Conservation (phyloP, 2,113 vertebrate species). For the Notechis scutatus region DNA sequence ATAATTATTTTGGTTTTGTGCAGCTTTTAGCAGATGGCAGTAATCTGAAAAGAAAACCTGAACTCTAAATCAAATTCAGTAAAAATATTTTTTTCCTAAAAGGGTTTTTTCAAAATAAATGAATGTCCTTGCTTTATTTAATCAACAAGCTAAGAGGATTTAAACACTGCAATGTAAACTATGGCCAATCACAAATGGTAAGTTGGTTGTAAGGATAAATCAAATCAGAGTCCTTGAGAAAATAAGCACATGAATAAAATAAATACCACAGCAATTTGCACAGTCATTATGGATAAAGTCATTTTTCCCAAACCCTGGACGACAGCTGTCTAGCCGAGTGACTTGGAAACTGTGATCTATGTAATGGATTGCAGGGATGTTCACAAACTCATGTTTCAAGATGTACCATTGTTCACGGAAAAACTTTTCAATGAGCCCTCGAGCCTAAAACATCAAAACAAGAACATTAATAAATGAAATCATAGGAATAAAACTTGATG, state of each 20-base stretch:
- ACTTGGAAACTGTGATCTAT: constrained; percentile 67
- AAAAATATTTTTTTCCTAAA: not conserved
- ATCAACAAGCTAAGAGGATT: not conserved
- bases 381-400: constrained; percentile 23
- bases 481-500: not conserved
- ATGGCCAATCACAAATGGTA: not conserved
- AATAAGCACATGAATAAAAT: not conserved
- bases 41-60: not conserved
- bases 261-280: constrained; percentile 71
- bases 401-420: constrained; percentile 47
- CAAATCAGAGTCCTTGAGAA: not conserved
- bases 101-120: not conserved
- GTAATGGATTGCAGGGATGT: constrained; percentile 59
- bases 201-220: not conserved
- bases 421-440: constrained; percentile 60
- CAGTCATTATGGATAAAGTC: constrained; percentile 61
- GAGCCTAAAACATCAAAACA: constrained; percentile 60
- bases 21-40: not conserved
- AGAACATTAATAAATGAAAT: not conserved
- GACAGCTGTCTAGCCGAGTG: constrained; percentile 64
- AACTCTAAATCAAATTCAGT: not conserved
- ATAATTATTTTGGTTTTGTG: not conserved
- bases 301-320: constrained; percentile 73
- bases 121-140: not conserved
- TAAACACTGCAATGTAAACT: not conserved